Base-by-base conservation (phyloP, 2,797 vertebrate genomes). In the Oreochromis mossambicus region DNA sequence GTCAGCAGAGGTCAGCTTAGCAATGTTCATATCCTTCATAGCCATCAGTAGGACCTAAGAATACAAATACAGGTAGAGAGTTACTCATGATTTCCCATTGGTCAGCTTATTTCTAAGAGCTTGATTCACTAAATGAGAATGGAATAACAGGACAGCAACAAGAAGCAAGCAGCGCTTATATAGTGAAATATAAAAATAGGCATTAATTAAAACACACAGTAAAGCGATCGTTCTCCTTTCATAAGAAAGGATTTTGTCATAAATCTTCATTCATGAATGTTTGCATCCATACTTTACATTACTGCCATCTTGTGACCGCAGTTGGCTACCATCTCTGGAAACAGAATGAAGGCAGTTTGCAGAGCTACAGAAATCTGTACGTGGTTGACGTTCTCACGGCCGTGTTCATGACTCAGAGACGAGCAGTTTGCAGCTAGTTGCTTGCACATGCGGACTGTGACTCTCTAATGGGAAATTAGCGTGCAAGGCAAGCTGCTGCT, bases 1-100 rank as follows among this genome's bases (percentile, higher is more conserved):
- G 11, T 98, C 98, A 0, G 90, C 29, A 0, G 97, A 96, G 1
- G 96, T 95, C 79, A 98, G 94, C 86, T 98, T 98, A 84, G 98
- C 97, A 0, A 97, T 95, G 78, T 98, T 98, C 97, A 98, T 98
- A 87, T 98, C 97, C 83, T 97, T 97, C 97, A 98, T 97, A 2
- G 97, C 97, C 94, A 97, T 97, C 29, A 98, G 93, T 36, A 98
- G 94, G 56, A 98, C 92, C 98, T 98, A 86, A 56, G 48, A 63
- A 80, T 4, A 88, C 43, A 80, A 12, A 79, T 7, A 58, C 12
- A 79, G 11, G 19, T 17, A 10, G 13, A 84, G 15, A 48, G 8
- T 82, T 34, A 61, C 2, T 79, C 52, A 43, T 19, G 5, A 8
- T 77, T 76, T n/a, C 10, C n/a, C 7, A 50, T 15, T 24, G 8